phyloP scores from a whole-genome alignment of 2,113 vertebrate genomes.

The Globicephala melas region DNA sequence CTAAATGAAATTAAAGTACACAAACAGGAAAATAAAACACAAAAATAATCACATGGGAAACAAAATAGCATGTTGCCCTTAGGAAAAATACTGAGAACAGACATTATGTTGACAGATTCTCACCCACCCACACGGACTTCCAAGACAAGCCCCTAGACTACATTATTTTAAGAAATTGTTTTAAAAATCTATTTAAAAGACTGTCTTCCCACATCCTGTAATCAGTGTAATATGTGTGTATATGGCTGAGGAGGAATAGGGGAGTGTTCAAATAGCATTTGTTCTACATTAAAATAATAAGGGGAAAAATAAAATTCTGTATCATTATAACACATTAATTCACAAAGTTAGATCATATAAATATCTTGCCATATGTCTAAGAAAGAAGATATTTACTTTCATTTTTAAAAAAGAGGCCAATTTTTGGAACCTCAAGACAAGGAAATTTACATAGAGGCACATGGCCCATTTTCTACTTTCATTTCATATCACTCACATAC shows the following conservation, averaged over 20 bases:
- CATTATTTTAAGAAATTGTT: conserved; percentile 62
- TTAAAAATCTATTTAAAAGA: conserved; percentile 41
- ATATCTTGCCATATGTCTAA: neutral
- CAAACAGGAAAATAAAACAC: neutral
- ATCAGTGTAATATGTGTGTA: neutral
- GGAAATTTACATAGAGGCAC: neutral
- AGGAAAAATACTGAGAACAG: conserved; percentile 49
- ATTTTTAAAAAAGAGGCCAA: neutral
- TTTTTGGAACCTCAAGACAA: neutral
- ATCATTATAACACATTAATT: neutral
- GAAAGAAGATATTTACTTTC: neutral
- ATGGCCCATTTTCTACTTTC: neutral
- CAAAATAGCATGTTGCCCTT: conserved; percentile 44
- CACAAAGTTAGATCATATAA: neutral
- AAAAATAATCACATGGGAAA: conserved; percentile 50
- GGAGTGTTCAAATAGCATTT: neutral
- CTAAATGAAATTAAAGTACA: conserved; percentile 23
- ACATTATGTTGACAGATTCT: conserved; percentile 52
- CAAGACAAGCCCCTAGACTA: conserved; percentile 9
- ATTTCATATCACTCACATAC: neutral
- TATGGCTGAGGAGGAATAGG: neutral
- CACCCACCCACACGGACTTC: conserved; percentile 16
- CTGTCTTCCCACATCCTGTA: neutral
- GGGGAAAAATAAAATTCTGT: neutral
- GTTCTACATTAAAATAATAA: neutral